Evolutionary conservation across 1,140 invertebrate species (phyloP), one percentile per base, ranked within the genome.

Genomic region (Aleiodes sp.): DNA sequence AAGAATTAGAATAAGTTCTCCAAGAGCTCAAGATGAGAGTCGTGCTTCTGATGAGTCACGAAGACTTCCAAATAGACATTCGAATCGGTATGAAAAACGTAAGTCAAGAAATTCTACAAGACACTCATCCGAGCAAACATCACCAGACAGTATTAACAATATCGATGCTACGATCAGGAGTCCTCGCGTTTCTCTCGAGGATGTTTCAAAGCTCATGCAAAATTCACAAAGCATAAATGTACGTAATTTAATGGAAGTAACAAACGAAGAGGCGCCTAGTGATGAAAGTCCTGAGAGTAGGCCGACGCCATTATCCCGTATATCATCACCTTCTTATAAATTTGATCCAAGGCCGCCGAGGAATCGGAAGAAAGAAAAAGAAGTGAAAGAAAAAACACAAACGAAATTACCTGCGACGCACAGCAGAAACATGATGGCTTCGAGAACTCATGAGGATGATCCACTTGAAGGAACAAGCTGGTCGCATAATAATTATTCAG

Each of bases 381-480:
- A 1, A 12, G 35, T 10, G 21, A 8, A 64, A 26, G 37, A 43
- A 39, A n/a, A 41, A 28, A 28, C 1, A 9, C 10, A 4, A 31
- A 63, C n/a, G 14, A 41, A 6, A n/a, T n/a, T 39, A n/a, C 4
- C 14, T 1, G 14, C 8, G 28, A 21, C 19, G 19, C 4, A 19
- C 21, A 21, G 21, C 16, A 52, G 16, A n/a, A n/a, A n/a, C n/a
- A n/a, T n/a, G n/a, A n/a, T n/a, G n/a, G n/a, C n/a, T n/a, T n/a
- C n/a, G n/a, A 52, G 46, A 10, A 16, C 2, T 14, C 7, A 59
- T 0, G 56, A 70, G 2, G 77, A 83, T 1, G 84, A 86, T 79
- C 83, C 83, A 0, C 19, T 85, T 1, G 84, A 86, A 70, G 84
- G 85, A 2, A 75, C 85, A 4, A 86, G 85, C 31, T 86, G 84